Conservation (phyloP, 2,113 vertebrate species). For the Myrmecobius fasciatus region DNA sequence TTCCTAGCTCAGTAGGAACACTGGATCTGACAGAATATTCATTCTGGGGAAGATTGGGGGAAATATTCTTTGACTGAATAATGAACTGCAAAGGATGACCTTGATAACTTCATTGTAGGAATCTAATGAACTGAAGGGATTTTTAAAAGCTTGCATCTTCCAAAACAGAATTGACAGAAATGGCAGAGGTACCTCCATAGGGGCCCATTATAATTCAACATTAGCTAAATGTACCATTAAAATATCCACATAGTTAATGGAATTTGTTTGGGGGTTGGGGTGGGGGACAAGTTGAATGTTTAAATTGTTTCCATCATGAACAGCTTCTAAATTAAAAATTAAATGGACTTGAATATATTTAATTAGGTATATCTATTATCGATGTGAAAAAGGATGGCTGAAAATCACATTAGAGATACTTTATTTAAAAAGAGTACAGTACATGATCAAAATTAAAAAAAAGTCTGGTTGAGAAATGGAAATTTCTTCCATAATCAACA, state of each 20-base stretch:
- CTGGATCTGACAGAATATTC: neutral
- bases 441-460: slow-evolving; percentile 30
- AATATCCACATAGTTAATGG: slow-evolving; percentile 65
- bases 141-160: slow-evolving; percentile 68
- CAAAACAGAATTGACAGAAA: slow-evolving; percentile 60
- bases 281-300: slow-evolving; percentile 57
- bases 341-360: slow-evolving; percentile 77
- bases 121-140: slow-evolving; percentile 62
- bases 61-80: slow-evolving; percentile 27
- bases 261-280: slow-evolving; percentile 61
- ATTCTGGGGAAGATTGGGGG: slow-evolving; percentile 23
- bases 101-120: slow-evolving; percentile 29
- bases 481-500: neutral
- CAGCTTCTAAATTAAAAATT: slow-evolving; percentile 78
- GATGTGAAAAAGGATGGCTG: slow-evolving; percentile 60
- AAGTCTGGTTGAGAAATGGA: slow-evolving; percentile 35
- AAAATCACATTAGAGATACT: slow-evolving; percentile 64
- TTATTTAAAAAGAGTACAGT: slow-evolving; percentile 61
- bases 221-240: slow-evolving; percentile 77
- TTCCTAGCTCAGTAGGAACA: neutral
- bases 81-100: slow-evolving; percentile 43
- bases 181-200: slow-evolving; percentile 44
- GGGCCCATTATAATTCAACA: slow-evolving; percentile 68
- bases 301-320: slow-evolving; percentile 72
- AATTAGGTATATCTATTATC: slow-evolving; percentile 72